Base-by-base conservation (phyloP, 2,797 vertebrate species). In the Gadopsis marmoratus region DNA sequence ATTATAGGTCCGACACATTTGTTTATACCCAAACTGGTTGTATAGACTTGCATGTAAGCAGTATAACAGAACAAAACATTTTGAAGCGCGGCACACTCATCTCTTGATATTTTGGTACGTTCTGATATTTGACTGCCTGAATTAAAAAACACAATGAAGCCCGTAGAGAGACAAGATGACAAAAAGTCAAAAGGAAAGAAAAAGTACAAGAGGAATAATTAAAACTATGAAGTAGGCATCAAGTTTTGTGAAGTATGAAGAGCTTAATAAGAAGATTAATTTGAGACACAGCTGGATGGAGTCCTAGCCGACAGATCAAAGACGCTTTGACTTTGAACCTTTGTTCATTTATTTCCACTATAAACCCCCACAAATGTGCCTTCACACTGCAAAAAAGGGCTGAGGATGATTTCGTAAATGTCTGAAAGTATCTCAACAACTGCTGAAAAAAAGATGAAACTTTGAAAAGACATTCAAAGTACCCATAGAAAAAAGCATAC, bases 301-400 rank as follows among this genome's bases (percentile, higher is more conserved):
- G 48, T 74, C 73, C 60, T 51, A 39, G 41, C 53, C n/a, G 1
- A 41, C 51, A 63, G 51, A 55, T 78, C 73, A 83, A 79, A 85
- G 43, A 68, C 29, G 3, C 50, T 55, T 66, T 54, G 37, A 76
- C 70, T 84, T 26, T 48, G 39, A 77, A 61, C 17, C 13, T 70
- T 68, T 77, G 84, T 80, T 78, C 53, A 54, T 59, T 82, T 14
- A 26, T 59, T 80, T 71, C 41, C 62, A 19, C 45, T 26, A 33
- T 19, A 59, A 74, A 68, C 66, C 67, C 61, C 55, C 33, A 71
- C 37, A 60, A 48, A 63, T 16, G 11, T 4, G 43, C 37, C 53
- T 37, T 51, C 48, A 76, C 59, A 48, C 23, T 59, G 50, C 56
- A 23, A 75, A 77, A 54, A 77, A 54, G 59, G 45, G 51, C 41